Percentiles rank a stretch among this genome's conserved stretches.
Conservation (phyloP, 2,888 invertebrate genomes). For the Coecobrya sp. region DNA sequence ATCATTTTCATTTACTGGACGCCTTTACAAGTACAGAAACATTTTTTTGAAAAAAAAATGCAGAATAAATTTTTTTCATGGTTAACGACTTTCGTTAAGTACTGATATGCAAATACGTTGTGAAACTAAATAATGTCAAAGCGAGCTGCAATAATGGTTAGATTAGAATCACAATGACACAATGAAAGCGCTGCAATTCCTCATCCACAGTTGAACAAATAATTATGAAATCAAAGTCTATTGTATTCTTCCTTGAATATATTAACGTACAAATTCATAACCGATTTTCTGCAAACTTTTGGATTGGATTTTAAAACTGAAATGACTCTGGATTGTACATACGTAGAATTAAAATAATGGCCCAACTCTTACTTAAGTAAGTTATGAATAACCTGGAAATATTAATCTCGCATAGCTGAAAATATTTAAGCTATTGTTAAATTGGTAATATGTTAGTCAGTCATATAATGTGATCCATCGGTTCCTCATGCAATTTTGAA, state of each 20-base stretch:
- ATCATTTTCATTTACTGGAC: conserved; percentile 88
- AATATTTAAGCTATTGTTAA: no score
- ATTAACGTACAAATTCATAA: not conserved
- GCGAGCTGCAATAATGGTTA: not conserved
- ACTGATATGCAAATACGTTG: not conserved
- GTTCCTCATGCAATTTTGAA: no score
- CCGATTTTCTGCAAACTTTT: not conserved
- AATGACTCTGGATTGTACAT: no score
- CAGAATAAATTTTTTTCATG: not conserved
- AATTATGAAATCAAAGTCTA: not conserved
- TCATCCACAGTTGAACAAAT: conserved; percentile 30
- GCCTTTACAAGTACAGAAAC: conserved; percentile 74
- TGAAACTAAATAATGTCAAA: conserved; percentile 29
- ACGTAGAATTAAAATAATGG: no score
- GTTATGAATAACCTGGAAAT: no score
- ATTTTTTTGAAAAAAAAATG: conserved; percentile 32
- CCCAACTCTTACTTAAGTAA: no score
- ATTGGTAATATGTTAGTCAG: no score
- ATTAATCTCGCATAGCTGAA: no score
- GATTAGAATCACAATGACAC: conserved; percentile 38
- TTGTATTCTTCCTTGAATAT: not conserved
- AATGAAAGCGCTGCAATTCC: conserved; percentile 51
- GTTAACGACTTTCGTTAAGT: not conserved
- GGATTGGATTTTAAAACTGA: no score
- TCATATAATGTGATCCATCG: no score